Evolutionary conservation across 1,140 invertebrate species (phyloP).

Genomic region (Caenorhabditis latens): DNA sequence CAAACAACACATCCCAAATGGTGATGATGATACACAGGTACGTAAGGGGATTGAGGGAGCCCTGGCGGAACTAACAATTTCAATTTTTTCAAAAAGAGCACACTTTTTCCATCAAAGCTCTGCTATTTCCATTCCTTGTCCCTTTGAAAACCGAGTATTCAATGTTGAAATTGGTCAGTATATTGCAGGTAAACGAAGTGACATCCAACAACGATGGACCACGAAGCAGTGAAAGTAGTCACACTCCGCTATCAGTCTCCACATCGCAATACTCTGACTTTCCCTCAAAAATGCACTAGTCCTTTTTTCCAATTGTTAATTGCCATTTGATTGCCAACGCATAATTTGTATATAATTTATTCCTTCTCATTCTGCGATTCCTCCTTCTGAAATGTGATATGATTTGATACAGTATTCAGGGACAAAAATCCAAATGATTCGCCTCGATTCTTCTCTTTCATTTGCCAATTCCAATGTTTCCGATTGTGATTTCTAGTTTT

Average conservation of each 20-base stretch:
- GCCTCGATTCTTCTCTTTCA: not conserved
- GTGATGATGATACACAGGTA: constrained; percentile 43
- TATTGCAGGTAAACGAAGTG: constrained; percentile 25
- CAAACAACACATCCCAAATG: constrained; percentile 58
- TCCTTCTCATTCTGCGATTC: not conserved
- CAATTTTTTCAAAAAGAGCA: too few species aligned
- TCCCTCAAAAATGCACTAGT: not conserved
- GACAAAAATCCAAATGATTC: not conserved
- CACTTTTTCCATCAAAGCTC: too few species aligned
- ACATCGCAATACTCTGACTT: not conserved
- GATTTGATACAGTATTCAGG: constrained; percentile 1
- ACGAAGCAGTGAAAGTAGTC: constrained; percentile 45
- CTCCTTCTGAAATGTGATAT: not conserved
- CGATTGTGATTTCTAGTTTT: not conserved
- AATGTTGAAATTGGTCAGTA: not conserved
- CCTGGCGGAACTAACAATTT: too few species aligned
- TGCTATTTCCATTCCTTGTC: too few species aligned
- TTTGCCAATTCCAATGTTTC: not conserved
- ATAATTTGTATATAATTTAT: not conserved
- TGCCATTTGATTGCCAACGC: not conserved
- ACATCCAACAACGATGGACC: constrained; percentile 29
- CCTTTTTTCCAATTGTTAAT: not conserved
- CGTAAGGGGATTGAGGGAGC: not conserved
- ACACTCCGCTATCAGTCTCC: constrained; percentile 15
- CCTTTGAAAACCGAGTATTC: too few species aligned